A percentile compares a stretch with the other conserved stretches of the same genome.
Conservation (phyloP, 92 coral and sea anemone genomes). For the Phymanthus crucifer region DNA sequence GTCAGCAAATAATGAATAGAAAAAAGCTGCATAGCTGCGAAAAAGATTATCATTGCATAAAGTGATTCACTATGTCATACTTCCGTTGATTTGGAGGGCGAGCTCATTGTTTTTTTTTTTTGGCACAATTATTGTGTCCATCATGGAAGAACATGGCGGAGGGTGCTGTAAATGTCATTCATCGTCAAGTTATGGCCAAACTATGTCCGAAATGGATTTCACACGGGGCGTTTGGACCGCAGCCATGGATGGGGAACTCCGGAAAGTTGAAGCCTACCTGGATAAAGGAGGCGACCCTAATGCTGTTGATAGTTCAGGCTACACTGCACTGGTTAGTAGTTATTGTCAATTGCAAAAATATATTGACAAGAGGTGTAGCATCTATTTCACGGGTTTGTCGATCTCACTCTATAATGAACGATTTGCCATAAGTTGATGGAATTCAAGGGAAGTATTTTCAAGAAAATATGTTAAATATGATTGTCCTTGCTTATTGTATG, state of each 20-base stretch:
- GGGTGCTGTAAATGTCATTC: conserved; percentile 63
- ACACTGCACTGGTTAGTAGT: conserved; percentile 81
- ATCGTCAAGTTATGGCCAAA: conserved; percentile 64
- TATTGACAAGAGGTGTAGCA: too few species aligned
- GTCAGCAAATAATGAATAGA: not conserved
- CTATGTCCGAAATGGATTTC: conserved; percentile 88
- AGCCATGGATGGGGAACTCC: conserved; percentile 77
- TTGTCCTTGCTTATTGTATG: not conserved
- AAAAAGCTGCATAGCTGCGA: not conserved
- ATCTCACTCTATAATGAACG: too few species aligned
- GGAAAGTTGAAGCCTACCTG: conserved; percentile 53
- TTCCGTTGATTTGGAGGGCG: not conserved
- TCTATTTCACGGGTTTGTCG: too few species aligned
- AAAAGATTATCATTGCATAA: not conserved
- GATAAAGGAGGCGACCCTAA: conserved; percentile 76
- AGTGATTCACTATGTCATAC: not conserved
- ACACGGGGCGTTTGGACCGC: conserved; percentile 94
- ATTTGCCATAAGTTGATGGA: too few species aligned
- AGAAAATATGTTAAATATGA: not conserved
- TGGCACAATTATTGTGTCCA: not conserved
- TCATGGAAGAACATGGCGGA: not conserved
- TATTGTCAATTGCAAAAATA: too few species aligned
- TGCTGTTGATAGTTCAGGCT: conserved; percentile 77
- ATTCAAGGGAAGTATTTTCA: not conserved
- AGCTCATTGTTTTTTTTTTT: not conserved